A percentile compares a stretch with the other conserved stretches of the same genome.
Conservation (phyloP, 1,140 invertebrate species). For the Pararge aegeria region DNA sequence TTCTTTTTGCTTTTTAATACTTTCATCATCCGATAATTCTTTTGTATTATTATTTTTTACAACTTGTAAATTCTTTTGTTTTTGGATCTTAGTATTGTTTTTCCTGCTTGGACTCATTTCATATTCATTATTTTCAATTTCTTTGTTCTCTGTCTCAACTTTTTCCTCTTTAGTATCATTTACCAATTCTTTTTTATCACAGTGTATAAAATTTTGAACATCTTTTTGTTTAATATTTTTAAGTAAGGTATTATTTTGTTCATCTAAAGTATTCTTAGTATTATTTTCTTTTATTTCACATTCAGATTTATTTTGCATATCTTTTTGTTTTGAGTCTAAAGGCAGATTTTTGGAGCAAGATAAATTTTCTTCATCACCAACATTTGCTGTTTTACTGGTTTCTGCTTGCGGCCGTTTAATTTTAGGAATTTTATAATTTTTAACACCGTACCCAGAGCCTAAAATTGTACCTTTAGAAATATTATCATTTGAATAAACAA, state of each 20-base stretch:
- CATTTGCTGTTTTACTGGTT: constrained; percentile 22
- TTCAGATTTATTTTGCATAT: too few species aligned
- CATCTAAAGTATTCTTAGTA: neutral
- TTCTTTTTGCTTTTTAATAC: constrained; percentile 14
- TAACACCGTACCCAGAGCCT: constrained; percentile 78
- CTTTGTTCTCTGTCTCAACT: neutral
- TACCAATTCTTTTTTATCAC: neutral
- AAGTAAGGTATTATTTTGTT: neutral
- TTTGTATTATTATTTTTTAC: constrained; percentile 7
- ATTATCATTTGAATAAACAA: constrained; percentile 68
- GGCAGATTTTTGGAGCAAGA: neutral
- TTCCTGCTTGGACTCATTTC: neutral
- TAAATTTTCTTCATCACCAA: neutral
- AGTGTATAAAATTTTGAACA: neutral
- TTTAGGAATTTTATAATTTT: constrained; percentile 85
- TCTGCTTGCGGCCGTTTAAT: constrained; percentile 67
- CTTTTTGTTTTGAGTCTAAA: too few species aligned
- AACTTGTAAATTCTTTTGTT: constrained; percentile 2
- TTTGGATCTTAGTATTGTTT: constrained; percentile 8
- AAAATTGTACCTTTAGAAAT: constrained; percentile 64
- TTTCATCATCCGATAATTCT: neutral
- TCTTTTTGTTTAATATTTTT: too few species aligned
- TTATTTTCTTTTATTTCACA: neutral
- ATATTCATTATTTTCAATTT: neutral
- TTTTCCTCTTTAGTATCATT: neutral